Base-by-base conservation (phyloP, 2,113 vertebrate genomes). In the Amazona vittata region DNA sequence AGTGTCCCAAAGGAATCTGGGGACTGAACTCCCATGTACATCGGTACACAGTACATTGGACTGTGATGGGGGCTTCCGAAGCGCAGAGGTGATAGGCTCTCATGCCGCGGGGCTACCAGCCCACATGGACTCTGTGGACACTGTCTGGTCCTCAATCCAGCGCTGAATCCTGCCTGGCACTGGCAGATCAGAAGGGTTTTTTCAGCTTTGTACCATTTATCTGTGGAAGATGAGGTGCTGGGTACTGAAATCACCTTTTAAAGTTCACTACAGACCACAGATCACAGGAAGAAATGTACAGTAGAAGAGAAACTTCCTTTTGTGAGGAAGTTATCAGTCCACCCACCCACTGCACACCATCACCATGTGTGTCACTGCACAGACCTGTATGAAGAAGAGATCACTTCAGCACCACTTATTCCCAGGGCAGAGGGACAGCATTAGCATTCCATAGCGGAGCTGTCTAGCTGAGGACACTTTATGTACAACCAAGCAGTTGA, bases 121-220 rank as follows among this genome's bases (percentile, higher is more conserved):
- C 80, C 22, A 24, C 49, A 15, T 0, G 0, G 43, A 12, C 50
- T 35, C 63, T 4, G 10, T 18, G 1, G 11, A 33, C 52, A 50
- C 29, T 18, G 19, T 4, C 41, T 60, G 78, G 60, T 60, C 57
- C 75, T 5, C 15, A 46, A 70, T 9, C 64, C 77, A 12, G 60
- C 6, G 0, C 57, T 59, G 57, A 59, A 59, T 59, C 33, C 33
- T 4, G 7, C 6, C 59, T 78, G 55, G 24, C 5, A 10, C 39
- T 33, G 74, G 39, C 60, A 91, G 15, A 79, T 75, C 79, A 86
- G 79, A 83, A 70, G 59, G 78, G 41, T 68, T 86, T 29, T 5
- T 39, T 29, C 46, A 33, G 53, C 83, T 84, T 73, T 73, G 67
- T 65, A 50, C 2, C 1, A 26, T 53, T 85, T 70, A 53, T 25